These are phyloP conservation scores for Phallusia fumigata DNA, from an alignment of 23 tunicate genomes.

Conservation along the genomic window DNA sequence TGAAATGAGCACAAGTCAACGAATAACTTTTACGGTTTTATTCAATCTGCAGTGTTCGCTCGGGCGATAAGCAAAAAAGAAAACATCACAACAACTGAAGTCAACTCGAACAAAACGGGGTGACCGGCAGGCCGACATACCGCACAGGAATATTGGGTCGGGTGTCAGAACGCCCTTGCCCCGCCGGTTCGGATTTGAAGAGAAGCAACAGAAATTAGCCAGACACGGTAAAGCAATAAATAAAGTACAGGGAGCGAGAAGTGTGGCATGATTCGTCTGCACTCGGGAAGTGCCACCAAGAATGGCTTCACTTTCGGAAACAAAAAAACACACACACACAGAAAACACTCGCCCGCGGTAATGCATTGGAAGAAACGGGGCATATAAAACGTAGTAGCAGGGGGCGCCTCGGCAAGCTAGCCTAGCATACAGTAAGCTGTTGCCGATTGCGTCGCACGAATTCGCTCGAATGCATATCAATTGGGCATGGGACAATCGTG, in stretches of 20 bases:
- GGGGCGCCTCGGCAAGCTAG: neutral
- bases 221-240: slow-evolving; percentile 1
- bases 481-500: neutral
- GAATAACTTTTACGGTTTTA: no score
- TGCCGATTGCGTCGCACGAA: neutral
- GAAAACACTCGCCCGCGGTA: no score
- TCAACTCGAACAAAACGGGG: neutral
- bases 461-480: neutral
- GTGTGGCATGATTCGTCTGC: neutral
- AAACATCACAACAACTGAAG: neutral
- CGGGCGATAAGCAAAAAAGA: slow-evolving; percentile 5
- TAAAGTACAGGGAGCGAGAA: neutral
- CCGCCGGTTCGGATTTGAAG: neutral
- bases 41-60: slow-evolving; percentile 9
- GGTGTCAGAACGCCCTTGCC: neutral
- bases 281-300: neutral
- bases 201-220: slow-evolving; percentile 10
- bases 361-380: no score
- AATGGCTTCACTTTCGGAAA: slow-evolving; percentile 5
- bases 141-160: neutral
- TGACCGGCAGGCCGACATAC: neutral
- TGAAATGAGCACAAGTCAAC: no score
- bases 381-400: no score
- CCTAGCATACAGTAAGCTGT: slow-evolving; percentile 6
- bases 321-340: neutral